phyloP scores from a whole-genome alignment of 2,888 invertebrate genomes.

The Lucinisca nassula region DNA sequence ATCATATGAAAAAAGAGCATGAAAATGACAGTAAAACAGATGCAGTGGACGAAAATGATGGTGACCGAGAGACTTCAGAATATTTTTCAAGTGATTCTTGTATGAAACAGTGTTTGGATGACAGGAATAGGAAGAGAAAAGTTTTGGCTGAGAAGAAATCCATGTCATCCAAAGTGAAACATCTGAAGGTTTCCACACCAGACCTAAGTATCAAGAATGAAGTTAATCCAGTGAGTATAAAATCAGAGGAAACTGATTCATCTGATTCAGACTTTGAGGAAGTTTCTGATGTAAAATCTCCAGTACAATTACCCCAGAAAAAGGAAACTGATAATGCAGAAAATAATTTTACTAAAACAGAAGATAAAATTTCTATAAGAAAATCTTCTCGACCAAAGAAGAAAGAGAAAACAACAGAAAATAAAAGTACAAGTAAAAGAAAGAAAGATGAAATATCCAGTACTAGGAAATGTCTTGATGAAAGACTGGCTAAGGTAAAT shows the following conservation, averaged over 20 bases:
- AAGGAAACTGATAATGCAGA: neutral
- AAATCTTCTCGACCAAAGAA: neutral
- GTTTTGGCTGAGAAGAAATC: neutral
- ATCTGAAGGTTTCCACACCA: neutral
- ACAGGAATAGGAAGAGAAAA: neutral
- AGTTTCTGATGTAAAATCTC: neutral
- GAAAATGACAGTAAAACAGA: too few relatives aligned
- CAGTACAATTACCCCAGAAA: neutral
- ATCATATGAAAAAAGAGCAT: too few relatives aligned
- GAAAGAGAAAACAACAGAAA: neutral
- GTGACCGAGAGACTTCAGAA: neutral
- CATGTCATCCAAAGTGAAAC: neutral
- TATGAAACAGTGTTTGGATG: neutral
- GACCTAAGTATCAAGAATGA: neutral
- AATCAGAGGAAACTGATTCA: neutral
- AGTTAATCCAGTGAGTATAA: neutral
- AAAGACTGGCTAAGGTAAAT: too few relatives aligned
- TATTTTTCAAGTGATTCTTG: neutral
- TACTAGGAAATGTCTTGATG: too few relatives aligned
- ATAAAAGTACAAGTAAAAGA: neutral
- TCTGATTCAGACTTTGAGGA: neutral
- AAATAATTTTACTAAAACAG: neutral
- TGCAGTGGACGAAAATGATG: neutral
- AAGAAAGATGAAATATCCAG: too few relatives aligned
- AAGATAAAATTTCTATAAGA: neutral